Evolutionary conservation across 2,797 vertebrate species (phyloP).

Genomic region (Babyrousa celebensis): DNA sequence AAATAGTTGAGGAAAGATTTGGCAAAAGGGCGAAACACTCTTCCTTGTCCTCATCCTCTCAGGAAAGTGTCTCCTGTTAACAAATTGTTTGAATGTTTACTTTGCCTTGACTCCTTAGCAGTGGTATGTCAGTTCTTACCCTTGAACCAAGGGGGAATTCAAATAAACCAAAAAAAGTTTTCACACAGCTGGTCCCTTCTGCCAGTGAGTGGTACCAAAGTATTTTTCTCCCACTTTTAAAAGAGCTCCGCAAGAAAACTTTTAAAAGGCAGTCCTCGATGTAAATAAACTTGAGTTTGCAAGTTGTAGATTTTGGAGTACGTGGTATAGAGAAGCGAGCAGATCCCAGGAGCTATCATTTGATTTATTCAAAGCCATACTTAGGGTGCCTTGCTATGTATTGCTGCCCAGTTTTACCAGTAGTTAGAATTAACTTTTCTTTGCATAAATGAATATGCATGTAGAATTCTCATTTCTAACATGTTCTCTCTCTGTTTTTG

Average conservation of each 20-base stretch:
- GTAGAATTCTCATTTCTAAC: neutral
- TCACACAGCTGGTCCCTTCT: slow-evolving; percentile 77
- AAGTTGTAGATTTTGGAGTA: neutral
- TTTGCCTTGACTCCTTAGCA: slow-evolving; percentile 83
- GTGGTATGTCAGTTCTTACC: slow-evolving; percentile 82
- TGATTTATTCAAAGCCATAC: neutral
- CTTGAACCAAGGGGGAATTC: slow-evolving; percentile 88
- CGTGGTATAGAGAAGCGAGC: neutral
- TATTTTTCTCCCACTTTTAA: neutral
- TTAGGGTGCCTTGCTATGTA: neutral
- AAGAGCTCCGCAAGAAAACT: slow-evolving; percentile 58
- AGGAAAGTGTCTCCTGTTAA: slow-evolving; percentile 90
- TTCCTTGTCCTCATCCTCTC: slow-evolving; percentile 83
- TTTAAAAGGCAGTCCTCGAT: neutral
- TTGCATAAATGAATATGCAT: neutral
- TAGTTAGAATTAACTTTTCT: neutral
- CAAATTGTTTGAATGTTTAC: slow-evolving; percentile 90
- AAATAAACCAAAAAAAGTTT: slow-evolving; percentile 89
- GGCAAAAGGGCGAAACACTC: slow-evolving; percentile 84
- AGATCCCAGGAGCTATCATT: neutral
- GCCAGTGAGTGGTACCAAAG: slow-evolving; percentile 48
- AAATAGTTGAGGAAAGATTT: slow-evolving; percentile 90
- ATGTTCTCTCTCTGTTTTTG: neutral
- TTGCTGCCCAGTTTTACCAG: neutral
- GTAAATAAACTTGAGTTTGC: neutral